Evolutionary conservation across 2,113 vertebrate species (phyloP).

Genomic region (Corynorhinus townsendii): DNA sequence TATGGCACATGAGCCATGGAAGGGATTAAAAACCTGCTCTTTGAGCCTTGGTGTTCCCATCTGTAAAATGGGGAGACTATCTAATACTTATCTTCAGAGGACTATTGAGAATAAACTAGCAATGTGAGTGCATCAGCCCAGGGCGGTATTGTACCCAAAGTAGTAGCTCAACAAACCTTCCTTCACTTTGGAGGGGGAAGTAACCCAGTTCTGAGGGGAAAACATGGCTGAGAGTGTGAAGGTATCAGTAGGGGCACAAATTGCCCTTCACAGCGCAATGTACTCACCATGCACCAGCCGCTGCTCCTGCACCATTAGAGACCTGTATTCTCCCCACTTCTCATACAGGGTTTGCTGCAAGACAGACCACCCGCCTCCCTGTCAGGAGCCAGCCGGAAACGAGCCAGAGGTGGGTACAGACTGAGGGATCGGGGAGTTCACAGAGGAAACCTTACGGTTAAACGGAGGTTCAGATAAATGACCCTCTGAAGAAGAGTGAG

Average conservation of each 20-base stretch:
- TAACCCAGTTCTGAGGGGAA: not conserved
- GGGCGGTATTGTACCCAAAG: not conserved
- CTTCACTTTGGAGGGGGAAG: not conserved
- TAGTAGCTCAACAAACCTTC: not conserved
- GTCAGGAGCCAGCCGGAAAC: constrained; percentile 16
- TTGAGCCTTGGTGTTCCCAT: not conserved
- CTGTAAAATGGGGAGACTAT: not conserved
- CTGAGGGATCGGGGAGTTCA: not conserved
- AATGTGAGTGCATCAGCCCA: not conserved
- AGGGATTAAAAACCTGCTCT: not conserved
- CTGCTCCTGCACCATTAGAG: constrained; percentile 95
- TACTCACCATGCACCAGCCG: constrained; percentile 91
- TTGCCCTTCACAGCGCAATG: rapidly evolving
- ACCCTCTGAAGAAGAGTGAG: not conserved
- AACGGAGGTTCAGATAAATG: not conserved
- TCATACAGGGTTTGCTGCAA: constrained; percentile 94
- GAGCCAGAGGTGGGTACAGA: not conserved
- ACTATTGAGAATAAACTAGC: not conserved
- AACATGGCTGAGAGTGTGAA: too few species aligned
- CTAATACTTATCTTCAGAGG: not conserved
- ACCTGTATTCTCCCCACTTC: constrained; percentile 96
- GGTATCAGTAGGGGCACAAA: not conserved
- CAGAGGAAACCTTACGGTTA: not conserved
- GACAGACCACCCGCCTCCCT: not conserved
- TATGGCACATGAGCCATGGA: not conserved